These are phyloP conservation scores for Bombus haemorrhoidalis DNA, from an alignment of 1,140 invertebrate species.

Conservation along the genomic window DNA sequence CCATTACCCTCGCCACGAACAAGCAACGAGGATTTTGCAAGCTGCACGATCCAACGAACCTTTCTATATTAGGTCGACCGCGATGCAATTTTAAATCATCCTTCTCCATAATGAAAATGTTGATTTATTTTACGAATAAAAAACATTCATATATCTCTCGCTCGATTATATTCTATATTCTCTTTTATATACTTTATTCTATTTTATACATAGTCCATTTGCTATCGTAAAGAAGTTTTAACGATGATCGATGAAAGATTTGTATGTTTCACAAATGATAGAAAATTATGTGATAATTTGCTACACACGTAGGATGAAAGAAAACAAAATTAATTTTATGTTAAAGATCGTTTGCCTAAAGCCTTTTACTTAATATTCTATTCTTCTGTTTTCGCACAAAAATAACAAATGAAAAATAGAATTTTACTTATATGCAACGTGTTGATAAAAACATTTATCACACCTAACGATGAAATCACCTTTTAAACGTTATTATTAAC, in stretches of 20 bases:
- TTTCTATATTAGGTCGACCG: neutral
- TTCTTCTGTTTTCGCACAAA: neutral
- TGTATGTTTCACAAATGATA: neutral
- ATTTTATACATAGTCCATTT: neutral
- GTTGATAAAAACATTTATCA: neutral
- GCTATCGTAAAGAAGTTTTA: neutral
- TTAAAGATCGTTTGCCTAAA: too few species aligned
- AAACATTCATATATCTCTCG: too few species aligned
- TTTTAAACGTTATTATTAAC: neutral
- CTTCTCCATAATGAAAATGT: too few species aligned
- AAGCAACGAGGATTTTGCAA: slow-evolving; percentile 11
- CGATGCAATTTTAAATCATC: neutral
- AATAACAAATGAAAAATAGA: neutral
- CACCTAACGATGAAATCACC: neutral
- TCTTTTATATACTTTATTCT: neutral
- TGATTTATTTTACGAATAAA: too few species aligned
- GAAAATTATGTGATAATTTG: too few species aligned
- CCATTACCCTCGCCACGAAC: slow-evolving; percentile 24
- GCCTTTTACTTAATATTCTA: neutral
- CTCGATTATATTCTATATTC: too few species aligned
- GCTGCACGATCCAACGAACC: slow-evolving; percentile 11
- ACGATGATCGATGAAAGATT: neutral
- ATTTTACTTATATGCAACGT: neutral
- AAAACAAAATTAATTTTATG: too few species aligned
- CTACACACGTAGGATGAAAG: too few species aligned